phyloP scores from a whole-genome alignment of 92 coral and sea anemone species.

The Porites divaricata region DNA sequence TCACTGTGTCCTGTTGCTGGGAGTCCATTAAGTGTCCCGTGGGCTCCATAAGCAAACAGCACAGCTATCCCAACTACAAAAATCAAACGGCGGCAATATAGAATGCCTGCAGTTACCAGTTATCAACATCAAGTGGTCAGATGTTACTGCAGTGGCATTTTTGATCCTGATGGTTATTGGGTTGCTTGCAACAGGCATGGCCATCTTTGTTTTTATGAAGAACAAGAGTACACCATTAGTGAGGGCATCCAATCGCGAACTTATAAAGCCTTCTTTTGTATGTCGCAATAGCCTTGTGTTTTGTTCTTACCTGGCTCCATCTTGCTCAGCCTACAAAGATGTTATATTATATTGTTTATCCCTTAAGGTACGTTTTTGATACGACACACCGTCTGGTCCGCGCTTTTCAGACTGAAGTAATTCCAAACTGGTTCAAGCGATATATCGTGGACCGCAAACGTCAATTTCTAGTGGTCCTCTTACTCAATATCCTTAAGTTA shows the following conservation, averaged over 20 bases:
- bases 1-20: conserved; percentile 77
- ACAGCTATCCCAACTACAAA: conserved; percentile 55
- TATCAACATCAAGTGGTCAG: conserved; percentile 64
- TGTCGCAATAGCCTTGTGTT: conserved; percentile 58
- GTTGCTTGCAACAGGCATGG: conserved; percentile 32
- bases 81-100: conserved; percentile 46
- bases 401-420: conserved; percentile 65
- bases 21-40: conserved; percentile 64
- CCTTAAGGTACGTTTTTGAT: conserved; percentile 70
- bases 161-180: conserved; percentile 51
- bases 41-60: conserved; percentile 51
- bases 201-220: conserved; percentile 48
- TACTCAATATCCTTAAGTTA: conserved; percentile 47
- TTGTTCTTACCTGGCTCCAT: conserved; percentile 66
- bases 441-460: conserved; percentile 54
- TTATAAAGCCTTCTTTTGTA: conserved; percentile 68
- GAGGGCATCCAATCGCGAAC: conserved; percentile 82
- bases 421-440: conserved; percentile 51
- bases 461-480: conserved; percentile 43
- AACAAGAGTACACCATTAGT: conserved; percentile 68
- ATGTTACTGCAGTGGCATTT: conserved; percentile 41
- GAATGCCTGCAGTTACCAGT: conserved; percentile 61
- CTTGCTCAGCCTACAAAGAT: conserved; percentile 59
- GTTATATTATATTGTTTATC: conserved; percentile 61
- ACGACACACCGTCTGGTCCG: conserved; percentile 78